Percentiles rank a stretch among this genome's conserved stretches.
These are phyloP conservation scores for Lacerta viridis DNA, from an alignment of 2,797 vertebrate genomes.

Conservation along the genomic window DNA sequence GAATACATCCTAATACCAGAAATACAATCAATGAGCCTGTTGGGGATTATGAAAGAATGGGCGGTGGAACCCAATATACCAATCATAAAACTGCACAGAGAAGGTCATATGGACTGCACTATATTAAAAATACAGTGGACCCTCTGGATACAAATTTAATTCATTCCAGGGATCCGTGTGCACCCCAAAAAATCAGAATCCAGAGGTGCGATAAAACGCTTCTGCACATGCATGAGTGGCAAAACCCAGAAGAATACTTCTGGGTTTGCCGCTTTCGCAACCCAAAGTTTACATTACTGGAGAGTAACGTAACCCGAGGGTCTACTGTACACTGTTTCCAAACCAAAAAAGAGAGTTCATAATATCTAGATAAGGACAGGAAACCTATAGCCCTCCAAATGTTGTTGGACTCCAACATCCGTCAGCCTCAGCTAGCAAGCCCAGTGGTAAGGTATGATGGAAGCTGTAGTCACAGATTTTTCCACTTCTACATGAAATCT, in stretches of 20 bases:
- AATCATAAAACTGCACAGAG: neutral
- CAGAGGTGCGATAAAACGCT: too few species aligned
- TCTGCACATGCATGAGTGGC: too few species aligned
- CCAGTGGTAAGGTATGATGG: neutral
- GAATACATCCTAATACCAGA: neutral
- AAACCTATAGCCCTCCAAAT: neutral
- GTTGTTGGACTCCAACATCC: neutral
- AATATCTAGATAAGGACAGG: neutral
- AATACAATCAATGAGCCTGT: neutral
- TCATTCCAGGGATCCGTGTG: rapidly evolving
- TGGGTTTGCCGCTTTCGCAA: too few species aligned
- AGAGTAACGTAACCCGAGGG: too few species aligned
- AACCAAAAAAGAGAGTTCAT: neutral
- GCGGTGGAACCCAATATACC: neutral
- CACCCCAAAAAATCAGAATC: too few species aligned
- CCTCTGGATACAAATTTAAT: too few species aligned
- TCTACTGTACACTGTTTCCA: neutral
- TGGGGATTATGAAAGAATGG: neutral
- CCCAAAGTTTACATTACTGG: too few species aligned
- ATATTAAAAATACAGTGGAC: neutral
- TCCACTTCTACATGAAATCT: neutral
- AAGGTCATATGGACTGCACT: neutral
- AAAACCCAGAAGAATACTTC: too few species aligned
- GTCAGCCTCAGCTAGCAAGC: neutral
- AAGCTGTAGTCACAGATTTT: neutral